These are phyloP conservation scores for Cephus runcator DNA, from an alignment of 2,888 invertebrate genomes.

Conservation along the genomic window DNA sequence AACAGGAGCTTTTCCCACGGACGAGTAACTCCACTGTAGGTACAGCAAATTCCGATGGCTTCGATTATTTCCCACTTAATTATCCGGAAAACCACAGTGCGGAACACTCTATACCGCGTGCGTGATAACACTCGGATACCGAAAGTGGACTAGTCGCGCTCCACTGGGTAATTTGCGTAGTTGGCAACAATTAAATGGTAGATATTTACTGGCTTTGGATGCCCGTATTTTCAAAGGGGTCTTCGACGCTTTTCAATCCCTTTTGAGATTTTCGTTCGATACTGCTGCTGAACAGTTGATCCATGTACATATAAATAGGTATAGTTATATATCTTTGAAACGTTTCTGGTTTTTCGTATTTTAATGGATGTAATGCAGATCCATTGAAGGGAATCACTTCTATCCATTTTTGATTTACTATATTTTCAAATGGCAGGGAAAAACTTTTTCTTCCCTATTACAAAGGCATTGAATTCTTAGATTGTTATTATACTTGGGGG, in stretches of 20 bases:
- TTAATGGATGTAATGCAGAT: background rate
- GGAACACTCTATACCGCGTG: conserved; percentile 16
- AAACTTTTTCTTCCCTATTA: background rate
- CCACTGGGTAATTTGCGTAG: background rate
- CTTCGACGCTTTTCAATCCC: background rate
- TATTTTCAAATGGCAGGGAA: background rate
- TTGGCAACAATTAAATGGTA: background rate
- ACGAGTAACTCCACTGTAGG: conserved; percentile 1
- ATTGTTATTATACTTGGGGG: background rate
- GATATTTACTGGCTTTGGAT: background rate
- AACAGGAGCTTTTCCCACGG: conserved; percentile 24
- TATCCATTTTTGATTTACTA: background rate
- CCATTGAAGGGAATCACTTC: background rate
- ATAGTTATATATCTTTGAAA: background rate
- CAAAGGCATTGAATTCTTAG: background rate
- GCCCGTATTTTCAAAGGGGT: background rate
- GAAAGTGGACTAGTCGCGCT: background rate
- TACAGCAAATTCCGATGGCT: conserved; percentile 41
- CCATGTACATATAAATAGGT: too few relatives aligned
- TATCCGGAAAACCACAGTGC: conserved; percentile 50
- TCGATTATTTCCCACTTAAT: conserved; percentile 52
- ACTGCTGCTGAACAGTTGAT: background rate
- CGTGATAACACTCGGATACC: conserved; percentile 5
- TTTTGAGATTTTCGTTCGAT: background rate
- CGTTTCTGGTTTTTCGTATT: background rate